Evolutionary conservation across 2,888 invertebrate genomes (phyloP).

Genomic region (Eristalinus sepulchralis): DNA sequence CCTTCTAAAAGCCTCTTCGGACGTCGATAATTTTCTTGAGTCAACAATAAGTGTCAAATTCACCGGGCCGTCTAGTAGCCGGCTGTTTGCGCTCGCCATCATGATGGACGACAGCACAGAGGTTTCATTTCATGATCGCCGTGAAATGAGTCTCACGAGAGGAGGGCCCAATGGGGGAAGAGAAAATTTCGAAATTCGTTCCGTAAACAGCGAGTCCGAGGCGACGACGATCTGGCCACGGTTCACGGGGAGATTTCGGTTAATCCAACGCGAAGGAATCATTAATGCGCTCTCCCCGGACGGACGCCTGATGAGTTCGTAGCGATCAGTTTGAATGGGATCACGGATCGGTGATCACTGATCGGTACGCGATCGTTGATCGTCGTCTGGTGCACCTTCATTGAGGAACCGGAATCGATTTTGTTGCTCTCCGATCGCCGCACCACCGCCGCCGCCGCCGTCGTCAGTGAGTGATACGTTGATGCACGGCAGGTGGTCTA

Average conservation of each 20-base stretch:
- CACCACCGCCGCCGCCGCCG: background rate
- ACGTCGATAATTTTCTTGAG: conserved; percentile 18
- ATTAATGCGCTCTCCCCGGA: conserved; percentile 24
- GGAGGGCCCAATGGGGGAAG: background rate
- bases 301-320: conserved; percentile 44
- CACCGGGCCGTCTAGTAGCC: background rate
- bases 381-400: conserved; percentile 25
- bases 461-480: conserved; percentile 35
- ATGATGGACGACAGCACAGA: conserved; percentile 4
- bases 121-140: conserved; percentile 36
- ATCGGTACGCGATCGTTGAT: background rate
- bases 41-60: conserved; percentile 11
- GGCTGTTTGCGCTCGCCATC: background rate
- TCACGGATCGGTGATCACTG: background rate
- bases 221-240: background rate
- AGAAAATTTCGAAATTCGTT: background rate
- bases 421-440: conserved; percentile 26
- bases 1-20: conserved; percentile 18
- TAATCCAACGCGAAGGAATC: conserved; percentile 35
- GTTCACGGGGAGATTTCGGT: conserved; percentile 10
- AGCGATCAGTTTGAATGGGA: conserved; percentile 23
- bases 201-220: conserved; percentile 7
- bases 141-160: conserved; percentile 38
- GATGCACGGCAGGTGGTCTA: conserved; percentile 63
- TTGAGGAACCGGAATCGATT: conserved; percentile 51